Conservation (phyloP, 2,797 vertebrate species). For the Mus minutoides region DNA sequence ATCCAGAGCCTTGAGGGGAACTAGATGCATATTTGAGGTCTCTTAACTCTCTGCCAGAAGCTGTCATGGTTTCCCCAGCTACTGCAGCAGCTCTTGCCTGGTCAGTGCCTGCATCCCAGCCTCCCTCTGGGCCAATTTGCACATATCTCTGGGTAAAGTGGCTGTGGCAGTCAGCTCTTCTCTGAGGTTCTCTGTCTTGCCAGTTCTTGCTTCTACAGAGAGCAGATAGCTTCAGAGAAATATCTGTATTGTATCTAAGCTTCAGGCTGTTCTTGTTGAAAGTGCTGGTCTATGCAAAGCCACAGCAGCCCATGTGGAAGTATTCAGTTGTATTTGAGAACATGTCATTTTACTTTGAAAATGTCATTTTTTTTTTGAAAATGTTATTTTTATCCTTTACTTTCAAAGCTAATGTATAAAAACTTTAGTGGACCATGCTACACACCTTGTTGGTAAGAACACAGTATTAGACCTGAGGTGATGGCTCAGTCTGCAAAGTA, state of each 20-base stretch:
- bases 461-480: background rate
- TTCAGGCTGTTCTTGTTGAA: conserved; percentile 4
- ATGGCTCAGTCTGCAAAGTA: background rate
- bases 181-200: background rate
- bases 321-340: conserved; percentile 18
- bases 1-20: conserved; percentile 29
- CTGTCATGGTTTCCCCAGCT: conserved; percentile 31
- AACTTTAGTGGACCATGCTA: background rate
- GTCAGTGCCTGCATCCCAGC: conserved; percentile 1
- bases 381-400: conserved; percentile 52
- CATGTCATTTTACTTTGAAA: conserved; percentile 45
- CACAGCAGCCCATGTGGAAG: background rate
- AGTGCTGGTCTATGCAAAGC: background rate
- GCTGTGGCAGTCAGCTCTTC: background rate
- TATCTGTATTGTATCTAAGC: background rate
- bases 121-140: conserved; percentile 11
- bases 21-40: conserved; percentile 54
- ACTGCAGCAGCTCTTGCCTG: conserved; percentile 33
- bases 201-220: background rate
- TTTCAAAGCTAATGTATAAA: conserved; percentile 45
- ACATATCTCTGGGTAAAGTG: background rate
- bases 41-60: conserved; percentile 1
- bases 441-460: conserved; percentile 18
- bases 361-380: conserved; percentile 47
- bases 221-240: background rate